Percentiles rank a stretch among this genome's conserved stretches.
Evolutionary conservation across 2,888 invertebrate species (phyloP).

Genomic region (Leucoma salicis): DNA sequence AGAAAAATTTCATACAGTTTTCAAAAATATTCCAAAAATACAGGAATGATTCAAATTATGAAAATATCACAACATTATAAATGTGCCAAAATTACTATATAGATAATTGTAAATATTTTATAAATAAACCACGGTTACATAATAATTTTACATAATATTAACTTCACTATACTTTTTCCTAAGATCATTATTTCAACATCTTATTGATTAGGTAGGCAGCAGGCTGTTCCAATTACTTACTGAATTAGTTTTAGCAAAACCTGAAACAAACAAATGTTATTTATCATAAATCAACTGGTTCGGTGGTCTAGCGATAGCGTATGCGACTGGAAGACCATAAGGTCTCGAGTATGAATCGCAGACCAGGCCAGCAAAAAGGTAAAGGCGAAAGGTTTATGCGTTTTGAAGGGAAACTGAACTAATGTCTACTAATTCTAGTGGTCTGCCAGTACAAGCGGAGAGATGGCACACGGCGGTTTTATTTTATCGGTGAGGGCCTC

Average conservation of each 20-base stretch:
- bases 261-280: constrained; percentile 48
- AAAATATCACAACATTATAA: constrained; percentile 75
- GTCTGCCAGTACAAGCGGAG: too few relatives aligned
- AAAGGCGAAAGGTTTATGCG: too few relatives aligned
- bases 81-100: constrained; percentile 73
- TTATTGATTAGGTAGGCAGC: constrained; percentile 47
- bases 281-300: too few relatives aligned
- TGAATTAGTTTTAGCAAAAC: constrained; percentile 35
- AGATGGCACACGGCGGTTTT: too few relatives aligned
- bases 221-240: constrained; percentile 34
- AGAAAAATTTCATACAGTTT: constrained; percentile 74
- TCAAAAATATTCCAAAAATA: constrained; percentile 73
- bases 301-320: too few relatives aligned
- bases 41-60: constrained; percentile 73
- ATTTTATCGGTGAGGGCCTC: too few relatives aligned
- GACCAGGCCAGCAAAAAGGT: too few relatives aligned
- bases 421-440: too few relatives aligned
- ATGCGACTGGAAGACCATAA: too few relatives aligned
- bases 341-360: too few relatives aligned
- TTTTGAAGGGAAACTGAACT: too few relatives aligned
- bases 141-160: constrained; percentile 67
- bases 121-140: constrained; percentile 68
- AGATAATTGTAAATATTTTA: constrained; percentile 71
- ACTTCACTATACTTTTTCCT: constrained; percentile 61
- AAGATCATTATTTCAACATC: constrained; percentile 50